Base-by-base conservation (phyloP, 2,797 vertebrate species). In the Scyliorhinus canicula region DNA sequence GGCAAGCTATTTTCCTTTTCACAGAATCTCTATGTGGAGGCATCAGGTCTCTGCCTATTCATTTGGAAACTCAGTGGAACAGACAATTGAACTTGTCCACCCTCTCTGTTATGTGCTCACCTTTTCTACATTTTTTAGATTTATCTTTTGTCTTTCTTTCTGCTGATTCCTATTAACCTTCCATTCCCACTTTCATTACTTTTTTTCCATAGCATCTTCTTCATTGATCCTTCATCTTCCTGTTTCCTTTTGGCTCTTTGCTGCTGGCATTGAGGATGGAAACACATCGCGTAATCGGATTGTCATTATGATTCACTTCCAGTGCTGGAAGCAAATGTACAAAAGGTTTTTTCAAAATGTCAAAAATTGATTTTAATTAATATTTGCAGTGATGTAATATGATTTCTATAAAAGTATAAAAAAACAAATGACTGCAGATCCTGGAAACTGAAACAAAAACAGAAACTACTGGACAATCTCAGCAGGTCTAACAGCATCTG, bases 141-240 rank as follows among this genome's bases (percentile, higher is more conserved):
- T 77, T 16, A 2, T 77, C 74, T 16, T 44, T 40, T 74, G 31
- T 74, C 31, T n/a, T 44, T 24, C 40, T 82, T 44, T 44, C 77
- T 47, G 5, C 5, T 47, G 4, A 82, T 82, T 82, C 47, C 40
- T 82, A 11, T 19, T 11, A 55, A 55, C 52, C 47, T 55, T 28
- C 84, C 52, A 55, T 86, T 86, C 28, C 50, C 50, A 16, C 28
- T 52, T 86, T 86, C 50, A 1, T 21, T 16, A 1, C 16, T 44
- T 79, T 21, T 40, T 44, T 82, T 6, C 19, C 19, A 44, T 44
- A 24, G 77, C 77, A 47, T 82, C 40, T 24, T 57, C 84, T 55
- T 86, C 28, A 86, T 86, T 90, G 12, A 90, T 90, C 28, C 55
- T 60, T 88, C 60, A 88, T 88, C 52, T 90, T 90, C 35, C 35